Percentiles rank a stretch among this genome's conserved stretches.
Evolutionary conservation across 1,140 invertebrate genomes (phyloP).

Genomic region (Marisa cornuarietis): DNA sequence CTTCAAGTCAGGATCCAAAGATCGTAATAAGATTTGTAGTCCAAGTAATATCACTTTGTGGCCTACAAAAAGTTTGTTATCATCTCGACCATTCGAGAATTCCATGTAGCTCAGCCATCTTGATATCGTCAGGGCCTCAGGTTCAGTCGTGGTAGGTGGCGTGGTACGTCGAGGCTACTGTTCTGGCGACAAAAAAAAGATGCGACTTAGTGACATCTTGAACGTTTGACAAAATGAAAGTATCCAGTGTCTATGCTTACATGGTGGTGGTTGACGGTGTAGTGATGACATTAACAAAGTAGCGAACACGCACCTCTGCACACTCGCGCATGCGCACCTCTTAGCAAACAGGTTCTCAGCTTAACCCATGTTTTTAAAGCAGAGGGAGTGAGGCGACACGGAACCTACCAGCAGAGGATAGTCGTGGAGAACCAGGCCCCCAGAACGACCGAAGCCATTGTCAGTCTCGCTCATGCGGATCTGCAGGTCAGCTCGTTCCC

Average conservation of each 20-base stretch:
- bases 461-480: constrained; percentile 59
- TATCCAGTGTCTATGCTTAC: too few species aligned
- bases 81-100: too few species aligned
- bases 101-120: too few species aligned
- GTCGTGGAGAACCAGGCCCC: constrained; percentile 56
- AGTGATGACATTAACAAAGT: too few species aligned
- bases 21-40: too few species aligned
- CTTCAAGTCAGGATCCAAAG: too few species aligned
- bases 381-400: background rate
- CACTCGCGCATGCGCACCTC: background rate
- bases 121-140: background rate
- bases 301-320: too few species aligned
- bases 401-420: constrained; percentile 22
- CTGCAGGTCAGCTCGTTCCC: constrained; percentile 55
- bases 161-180: background rate
- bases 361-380: background rate
- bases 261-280: too few species aligned
- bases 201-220: background rate
- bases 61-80: too few species aligned
- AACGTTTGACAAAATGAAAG: too few species aligned
- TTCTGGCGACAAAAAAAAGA: background rate
- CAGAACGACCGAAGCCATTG: constrained; percentile 57
- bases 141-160: background rate
- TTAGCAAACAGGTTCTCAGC: background rate
- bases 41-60: too few species aligned